phyloP scores from a whole-genome alignment of 2,797 vertebrate genomes.

The Morelia viridis region DNA sequence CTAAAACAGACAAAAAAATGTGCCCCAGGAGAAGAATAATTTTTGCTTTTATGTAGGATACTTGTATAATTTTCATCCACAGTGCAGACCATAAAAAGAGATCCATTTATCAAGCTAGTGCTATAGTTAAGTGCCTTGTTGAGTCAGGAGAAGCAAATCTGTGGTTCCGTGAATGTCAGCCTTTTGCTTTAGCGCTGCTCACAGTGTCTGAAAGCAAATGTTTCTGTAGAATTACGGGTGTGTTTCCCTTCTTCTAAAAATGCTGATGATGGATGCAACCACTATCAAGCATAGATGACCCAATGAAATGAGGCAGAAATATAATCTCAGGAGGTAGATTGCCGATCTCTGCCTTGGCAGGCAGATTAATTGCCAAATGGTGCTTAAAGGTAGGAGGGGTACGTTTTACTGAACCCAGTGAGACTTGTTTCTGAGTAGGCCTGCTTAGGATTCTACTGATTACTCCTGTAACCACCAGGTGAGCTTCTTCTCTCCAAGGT shows the following conservation, averaged over 20 bases:
- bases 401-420: not conserved
- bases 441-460: not conserved
- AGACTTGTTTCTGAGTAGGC: too few relatives aligned
- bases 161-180: constrained; percentile 16
- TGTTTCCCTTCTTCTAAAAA: constrained; percentile 11
- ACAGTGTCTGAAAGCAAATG: constrained; percentile 5
- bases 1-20: constrained; percentile 54
- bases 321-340: not conserved
- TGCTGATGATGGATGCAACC: not conserved
- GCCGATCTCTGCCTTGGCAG: not conserved
- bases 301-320: constrained; percentile 2
- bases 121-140: not conserved
- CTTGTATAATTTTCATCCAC: constrained; percentile 49
- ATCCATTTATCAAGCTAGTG: constrained; percentile 30
- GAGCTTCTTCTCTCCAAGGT: not conserved
- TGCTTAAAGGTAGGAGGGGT: not conserved
- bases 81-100: constrained; percentile 24
- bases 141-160: not conserved
- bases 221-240: constrained; percentile 15
- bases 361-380: not conserved
- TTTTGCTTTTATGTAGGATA: constrained; percentile 39
- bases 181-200: not conserved
- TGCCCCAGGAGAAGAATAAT: constrained; percentile 13
- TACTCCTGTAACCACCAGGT: not conserved
- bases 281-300: not conserved